Evolutionary conservation across 2,797 vertebrate species (phyloP), one percentile per base, ranked within the genome.

Genomic region (Manis crassicaudata): DNA sequence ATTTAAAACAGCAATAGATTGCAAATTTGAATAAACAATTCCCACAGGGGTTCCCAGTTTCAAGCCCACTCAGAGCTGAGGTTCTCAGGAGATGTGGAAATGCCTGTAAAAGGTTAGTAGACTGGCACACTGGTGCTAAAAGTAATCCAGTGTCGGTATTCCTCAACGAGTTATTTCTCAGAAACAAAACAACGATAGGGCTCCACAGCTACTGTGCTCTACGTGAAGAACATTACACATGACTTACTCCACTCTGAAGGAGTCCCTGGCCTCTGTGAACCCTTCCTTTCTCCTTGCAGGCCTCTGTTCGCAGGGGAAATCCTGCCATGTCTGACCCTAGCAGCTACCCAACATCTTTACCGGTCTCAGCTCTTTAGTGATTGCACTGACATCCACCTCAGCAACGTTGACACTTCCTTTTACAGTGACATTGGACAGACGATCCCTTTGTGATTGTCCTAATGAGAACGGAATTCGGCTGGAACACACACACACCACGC

Each of bases 401-500:
- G 65, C 91, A 70, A 52, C 16, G 0, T 37, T 29, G 82, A 54
- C n/a, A 27, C 18, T 80, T 90, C 21, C 73, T 76, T 87, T 92
- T 83, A 40, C n/a, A 68, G 68, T 63, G 93, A 95, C 18, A 13
- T 23, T 58, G 65, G 70, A 63, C 72, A 79, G 96, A 77, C 40
- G n/a, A n/a, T 72, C 21, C 85, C 68, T 84, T 82, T 75, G 89
- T 90, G 90, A 63, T 7, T 43, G 52, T 85, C 54, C 52, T 46
- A 70, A n/a, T 54, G 40, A 91, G 94, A 92, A 88, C 32, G 67
- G 63, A 90, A 80, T 90, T 54, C 56, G 29, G 18, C 21, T n/a
- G 60, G 25, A 46, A 54, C 10, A 63, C 9, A 46, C 16, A 43
- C 21, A 25, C 5, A 68, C 32, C 52, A 23, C 8, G 32, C 11